Percentiles rank a stretch among this genome's conserved stretches.
Conservation (phyloP, 2,797 vertebrate species). For the Serranus cabrilla region DNA sequence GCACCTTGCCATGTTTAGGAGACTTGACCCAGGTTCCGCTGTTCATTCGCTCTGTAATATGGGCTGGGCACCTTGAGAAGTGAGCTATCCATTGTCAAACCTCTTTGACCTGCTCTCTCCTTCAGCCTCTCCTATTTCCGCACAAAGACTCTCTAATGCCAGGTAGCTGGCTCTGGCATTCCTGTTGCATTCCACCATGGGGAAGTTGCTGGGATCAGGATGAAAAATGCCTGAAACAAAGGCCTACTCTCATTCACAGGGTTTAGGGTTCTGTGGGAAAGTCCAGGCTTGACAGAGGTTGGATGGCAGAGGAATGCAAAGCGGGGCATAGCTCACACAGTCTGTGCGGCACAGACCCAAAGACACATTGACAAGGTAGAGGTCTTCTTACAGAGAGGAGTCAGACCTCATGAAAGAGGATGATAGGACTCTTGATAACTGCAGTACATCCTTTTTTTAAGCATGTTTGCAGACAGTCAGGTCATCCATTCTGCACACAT, state of each 20-base stretch:
- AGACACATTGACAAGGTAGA: constrained; percentile 78
- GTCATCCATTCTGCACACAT: constrained; percentile 10
- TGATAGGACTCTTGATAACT: constrained; percentile 46
- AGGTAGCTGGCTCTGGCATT: constrained; percentile 85
- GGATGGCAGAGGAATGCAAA: constrained; percentile 83
- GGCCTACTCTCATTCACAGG: constrained; percentile 85
- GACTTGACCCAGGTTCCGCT: constrained; percentile 48
- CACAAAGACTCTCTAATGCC: constrained; percentile 85
- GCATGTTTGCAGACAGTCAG: constrained; percentile 40
- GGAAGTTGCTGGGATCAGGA: constrained; percentile 86
- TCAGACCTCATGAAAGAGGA: constrained; percentile 61
- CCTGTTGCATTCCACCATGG: constrained; percentile 85
- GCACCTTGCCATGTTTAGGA: constrained; percentile 51
- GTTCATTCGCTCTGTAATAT: constrained; percentile 41
- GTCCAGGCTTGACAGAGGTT: constrained; percentile 82
- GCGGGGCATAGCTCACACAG: constrained; percentile 78
- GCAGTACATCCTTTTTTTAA: constrained; percentile 35
- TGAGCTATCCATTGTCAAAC: constrained; percentile 76
- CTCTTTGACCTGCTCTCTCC: constrained; percentile 82
- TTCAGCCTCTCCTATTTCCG: constrained; percentile 84
- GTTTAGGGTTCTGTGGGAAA: constrained; percentile 87
- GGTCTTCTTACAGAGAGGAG: constrained; percentile 72
- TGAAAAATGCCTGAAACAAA: constrained; percentile 87
- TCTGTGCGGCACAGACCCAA: constrained; percentile 72
- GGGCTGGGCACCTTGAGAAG: constrained; percentile 76